Base-by-base conservation (phyloP, 2,888 invertebrate genomes). In the Drosophila cracens region DNA sequence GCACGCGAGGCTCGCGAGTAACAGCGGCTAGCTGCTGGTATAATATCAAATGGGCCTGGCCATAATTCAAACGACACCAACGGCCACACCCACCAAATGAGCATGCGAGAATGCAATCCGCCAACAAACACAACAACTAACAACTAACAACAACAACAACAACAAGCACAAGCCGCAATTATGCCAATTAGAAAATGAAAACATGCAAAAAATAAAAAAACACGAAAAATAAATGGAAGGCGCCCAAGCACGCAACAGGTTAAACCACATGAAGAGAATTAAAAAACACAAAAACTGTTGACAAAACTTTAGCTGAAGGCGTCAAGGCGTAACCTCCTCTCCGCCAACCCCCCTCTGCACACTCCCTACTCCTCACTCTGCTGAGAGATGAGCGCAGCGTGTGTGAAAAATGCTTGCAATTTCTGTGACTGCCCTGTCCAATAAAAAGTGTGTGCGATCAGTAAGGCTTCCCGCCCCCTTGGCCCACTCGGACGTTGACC, bases 181-280 rank as follows among this genome's bases (percentile, higher is more conserved):
- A 87, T 87, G 84, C 87, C 87, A 87, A 89, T 87, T 89, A 89
- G 89, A 87, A 89, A 83, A 83, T 78, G 81, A 86, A 79, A 84
- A 81, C 61, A 57, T 72, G 73, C 82, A 81, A 79, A 76, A 59
- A 75, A 27, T 27, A 52, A 49, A 66, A 70, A n/a, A 25, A 38
- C 18, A 38, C 21, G 21, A 46, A 13, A 51, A 36, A 21, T 8
- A 43, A 57, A 49, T 49, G 52, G 64, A 51, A 75, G 67, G 43
- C 43, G 61, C 49, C 52, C 52, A 76, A 64, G 64, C 84, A 84
- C 87, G 84, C 84, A 87, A 84, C 84, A 84, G 79, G 84, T 84
- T 71, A 71, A 70, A 49, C 46, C 61, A 70, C 62, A 67, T 8
- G 8, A 16, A 46, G 46, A 64, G 58, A 56, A 73, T 38, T 61